These are phyloP conservation scores for Streblospio benedicti DNA, from an alignment of 1,140 invertebrate genomes.

Conservation along the genomic window DNA sequence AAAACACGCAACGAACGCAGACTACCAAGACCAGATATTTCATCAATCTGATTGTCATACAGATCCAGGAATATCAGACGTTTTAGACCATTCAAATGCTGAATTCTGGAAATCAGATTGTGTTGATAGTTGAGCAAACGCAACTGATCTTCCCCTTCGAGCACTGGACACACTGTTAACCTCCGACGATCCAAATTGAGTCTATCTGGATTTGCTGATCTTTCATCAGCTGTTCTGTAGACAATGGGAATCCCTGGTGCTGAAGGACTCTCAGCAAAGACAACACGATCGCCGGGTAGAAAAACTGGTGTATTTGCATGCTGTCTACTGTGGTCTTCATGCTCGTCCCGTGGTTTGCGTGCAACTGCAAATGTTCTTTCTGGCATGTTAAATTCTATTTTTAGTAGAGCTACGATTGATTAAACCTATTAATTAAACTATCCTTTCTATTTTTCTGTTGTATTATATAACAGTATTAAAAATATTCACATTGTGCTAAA, in stretches of 20 bases:
- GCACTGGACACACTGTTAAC: constrained; percentile 55
- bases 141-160: constrained; percentile 68
- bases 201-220: constrained; percentile 42
- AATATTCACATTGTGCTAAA: too few species aligned
- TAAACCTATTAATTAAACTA: too few species aligned
- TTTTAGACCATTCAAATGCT: constrained; percentile 55
- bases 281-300: constrained; percentile 39
- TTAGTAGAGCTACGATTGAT: too few species aligned
- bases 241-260: constrained; percentile 42
- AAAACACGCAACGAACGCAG: constrained; percentile 71
- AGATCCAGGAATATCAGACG: constrained; percentile 83
- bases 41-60: constrained; percentile 87
- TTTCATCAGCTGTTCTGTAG: constrained; percentile 41
- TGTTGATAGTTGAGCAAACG: constrained; percentile 79
- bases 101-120: constrained; percentile 73
- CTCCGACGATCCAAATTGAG: constrained; percentile 44
- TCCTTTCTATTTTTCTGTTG: too few species aligned
- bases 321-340: too few species aligned
- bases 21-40: constrained; percentile 64
- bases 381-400: too few species aligned
- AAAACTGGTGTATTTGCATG: too few species aligned
- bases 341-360: too few species aligned
- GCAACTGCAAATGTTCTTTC: too few species aligned
- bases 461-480: too few species aligned
- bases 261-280: constrained; percentile 41